Percentiles rank a stretch among this genome's conserved stretches.
These are phyloP conservation scores for Eolophus roseicapilla DNA, from an alignment of 2,113 vertebrate genomes.

Conservation along the genomic window DNA sequence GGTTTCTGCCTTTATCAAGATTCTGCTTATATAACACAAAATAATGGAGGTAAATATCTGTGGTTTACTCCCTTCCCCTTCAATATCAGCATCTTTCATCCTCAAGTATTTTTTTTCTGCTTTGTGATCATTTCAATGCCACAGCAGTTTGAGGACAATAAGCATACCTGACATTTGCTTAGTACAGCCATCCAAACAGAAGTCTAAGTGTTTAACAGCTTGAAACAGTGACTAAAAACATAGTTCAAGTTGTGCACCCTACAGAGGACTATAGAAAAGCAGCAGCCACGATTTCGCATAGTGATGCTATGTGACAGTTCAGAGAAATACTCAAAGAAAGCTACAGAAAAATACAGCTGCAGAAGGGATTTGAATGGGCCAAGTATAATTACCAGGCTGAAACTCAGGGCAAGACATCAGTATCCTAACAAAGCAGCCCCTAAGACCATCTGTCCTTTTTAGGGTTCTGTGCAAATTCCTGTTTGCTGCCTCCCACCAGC, in stretches of 20 bases:
- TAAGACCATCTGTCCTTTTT: not conserved
- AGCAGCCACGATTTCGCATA: not conserved
- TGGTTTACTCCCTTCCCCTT: not conserved
- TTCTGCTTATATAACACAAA: not conserved
- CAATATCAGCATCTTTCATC: not conserved
- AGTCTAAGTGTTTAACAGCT: not conserved
- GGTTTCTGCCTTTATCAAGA: not conserved
- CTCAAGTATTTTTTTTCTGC: not conserved
- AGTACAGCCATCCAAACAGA: not conserved
- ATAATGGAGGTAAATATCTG: not conserved
- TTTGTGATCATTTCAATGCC: not conserved
- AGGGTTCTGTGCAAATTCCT: not conserved
- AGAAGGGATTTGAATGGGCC: not conserved
- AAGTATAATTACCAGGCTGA: not conserved
- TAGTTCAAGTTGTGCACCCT: not conserved
- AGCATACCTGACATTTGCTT: not conserved
- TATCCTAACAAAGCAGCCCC: not conserved
- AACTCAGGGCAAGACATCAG: not conserved
- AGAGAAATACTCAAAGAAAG: not conserved
- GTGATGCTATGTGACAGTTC: not conserved
- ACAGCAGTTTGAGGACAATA: not conserved
- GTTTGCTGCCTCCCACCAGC: not conserved
- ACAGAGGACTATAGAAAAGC: not conserved
- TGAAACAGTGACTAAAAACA: not conserved
- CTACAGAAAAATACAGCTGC: not conserved